Evolutionary conservation across 2,113 vertebrate species (phyloP), one percentile per base, ranked within the genome.

Genomic region (Tachycineta bicolor): DNA sequence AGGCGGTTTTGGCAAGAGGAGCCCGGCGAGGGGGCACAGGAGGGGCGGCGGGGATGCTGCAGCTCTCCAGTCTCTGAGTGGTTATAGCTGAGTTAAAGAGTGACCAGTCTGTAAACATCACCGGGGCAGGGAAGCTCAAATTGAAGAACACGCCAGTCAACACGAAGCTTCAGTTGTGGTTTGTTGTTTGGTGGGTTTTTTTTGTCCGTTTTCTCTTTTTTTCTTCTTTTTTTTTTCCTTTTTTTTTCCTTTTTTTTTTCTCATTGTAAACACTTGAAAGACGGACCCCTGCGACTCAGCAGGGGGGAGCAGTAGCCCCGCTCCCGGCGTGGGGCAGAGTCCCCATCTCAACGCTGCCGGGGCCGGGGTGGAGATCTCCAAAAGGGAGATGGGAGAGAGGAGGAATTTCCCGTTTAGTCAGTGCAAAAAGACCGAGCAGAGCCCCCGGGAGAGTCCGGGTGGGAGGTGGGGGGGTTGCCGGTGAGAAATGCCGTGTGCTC

Each of bases 251-350:
- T 78, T 92, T 58, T 56, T 89, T 86, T 91, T 44, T 24, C 63
- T 93, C 37, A 44, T 98, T 98, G 97, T 98, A 98, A 98, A 98
- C 98, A 98, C 98, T 96, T 98, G 97, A 97, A 97, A 98, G 97
- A 98, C 96, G 70, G 92, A 97, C 95, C 97, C 96, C 91, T 19
- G 39, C 10, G 9, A 93, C 96, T 97, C 85, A 74, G 90, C 93
- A 94, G 92, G 89, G 97, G 91, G 95, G 96, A 96, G 95, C 97
- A 96, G 97, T 96, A 70, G 91, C 96, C 97, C 96, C 80, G 90
- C 92, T 97, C 97, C 91, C 88, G 59, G 91, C 73, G n/a, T 94
- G 89, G 95, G 95, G 93, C 94, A 95, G 56, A 95, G 92, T 96
- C 96, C 97, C 95, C 85, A 34, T 91, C 83, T 84, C 79, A 79